Evolutionary conservation across 2,797 vertebrate genomes (phyloP).

Genomic region (Rhynchotus rufescens): DNA sequence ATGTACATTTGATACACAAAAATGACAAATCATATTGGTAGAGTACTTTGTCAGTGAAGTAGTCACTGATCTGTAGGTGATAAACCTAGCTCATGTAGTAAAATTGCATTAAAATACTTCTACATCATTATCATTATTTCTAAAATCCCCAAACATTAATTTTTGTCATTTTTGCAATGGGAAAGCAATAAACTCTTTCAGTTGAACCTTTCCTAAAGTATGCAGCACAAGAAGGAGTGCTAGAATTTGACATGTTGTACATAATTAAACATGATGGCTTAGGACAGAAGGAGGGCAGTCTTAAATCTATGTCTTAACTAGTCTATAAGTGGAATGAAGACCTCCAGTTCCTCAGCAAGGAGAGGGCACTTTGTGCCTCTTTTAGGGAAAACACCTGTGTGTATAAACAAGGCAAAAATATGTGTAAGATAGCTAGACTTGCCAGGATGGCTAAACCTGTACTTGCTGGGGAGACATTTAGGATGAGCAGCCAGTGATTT

Average conservation of each 20-base stretch:
- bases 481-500: background rate
- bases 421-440: background rate
- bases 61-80: background rate
- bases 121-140: background rate
- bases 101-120: background rate
- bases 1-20: conserved; percentile 10
- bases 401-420: background rate
- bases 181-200: background rate
- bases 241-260: background rate
- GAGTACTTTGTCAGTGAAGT: background rate
- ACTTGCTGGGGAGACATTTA: background rate
- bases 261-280: background rate
- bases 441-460: too few species aligned
- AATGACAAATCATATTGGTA: background rate
- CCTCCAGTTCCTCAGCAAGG: background rate
- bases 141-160: background rate
- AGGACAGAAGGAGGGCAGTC: background rate
- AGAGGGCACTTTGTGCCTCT: background rate
- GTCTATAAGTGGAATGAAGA: background rate
- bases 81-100: background rate
- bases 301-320: background rate
- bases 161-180: background rate
- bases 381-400: background rate
- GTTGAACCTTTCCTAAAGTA: background rate
- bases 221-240: background rate